phyloP scores from a whole-genome alignment of 2,888 invertebrate genomes.

The Volucella inanis region DNA sequence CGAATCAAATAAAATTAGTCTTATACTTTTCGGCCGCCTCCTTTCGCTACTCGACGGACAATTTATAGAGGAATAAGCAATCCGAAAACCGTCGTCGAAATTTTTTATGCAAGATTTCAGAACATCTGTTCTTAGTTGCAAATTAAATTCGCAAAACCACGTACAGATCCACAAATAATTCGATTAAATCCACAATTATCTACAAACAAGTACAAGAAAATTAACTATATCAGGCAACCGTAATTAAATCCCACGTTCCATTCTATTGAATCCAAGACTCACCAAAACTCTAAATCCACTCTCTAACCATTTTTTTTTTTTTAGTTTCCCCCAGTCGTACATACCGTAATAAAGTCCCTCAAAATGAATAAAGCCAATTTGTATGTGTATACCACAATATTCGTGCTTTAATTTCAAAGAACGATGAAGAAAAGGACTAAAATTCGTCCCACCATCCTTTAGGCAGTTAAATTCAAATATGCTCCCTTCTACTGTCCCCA shows the following conservation, averaged over 20 bases:
- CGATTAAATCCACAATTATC: neutral
- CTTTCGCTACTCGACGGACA: no score
- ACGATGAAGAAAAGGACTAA: neutral
- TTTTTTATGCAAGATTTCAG: no score
- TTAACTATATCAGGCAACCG: constrained; percentile 1
- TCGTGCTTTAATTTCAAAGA: neutral
- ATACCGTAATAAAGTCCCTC: neutral
- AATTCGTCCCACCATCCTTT: neutral
- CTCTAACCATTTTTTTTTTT: neutral
- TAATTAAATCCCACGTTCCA: constrained; percentile 18
- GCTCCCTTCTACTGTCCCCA: neutral
- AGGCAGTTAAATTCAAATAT: constrained; percentile 15
- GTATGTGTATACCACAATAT: neutral
- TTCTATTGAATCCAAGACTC: neutral
- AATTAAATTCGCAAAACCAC: neutral
- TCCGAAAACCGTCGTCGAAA: no score
- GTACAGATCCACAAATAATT: neutral
- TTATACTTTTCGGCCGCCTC: no score
- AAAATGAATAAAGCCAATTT: constrained; percentile 16
- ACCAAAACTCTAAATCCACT: constrained; percentile 2
- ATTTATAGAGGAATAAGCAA: no score
- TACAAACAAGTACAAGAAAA: constrained; percentile 13
- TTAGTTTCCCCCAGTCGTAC: neutral
- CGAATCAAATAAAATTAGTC: no score
- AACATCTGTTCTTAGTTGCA: neutral